Percentiles rank a stretch among this genome's conserved stretches.
Evolutionary conservation across 2,888 invertebrate species (phyloP).

Genomic region (Amiota mariae): DNA sequence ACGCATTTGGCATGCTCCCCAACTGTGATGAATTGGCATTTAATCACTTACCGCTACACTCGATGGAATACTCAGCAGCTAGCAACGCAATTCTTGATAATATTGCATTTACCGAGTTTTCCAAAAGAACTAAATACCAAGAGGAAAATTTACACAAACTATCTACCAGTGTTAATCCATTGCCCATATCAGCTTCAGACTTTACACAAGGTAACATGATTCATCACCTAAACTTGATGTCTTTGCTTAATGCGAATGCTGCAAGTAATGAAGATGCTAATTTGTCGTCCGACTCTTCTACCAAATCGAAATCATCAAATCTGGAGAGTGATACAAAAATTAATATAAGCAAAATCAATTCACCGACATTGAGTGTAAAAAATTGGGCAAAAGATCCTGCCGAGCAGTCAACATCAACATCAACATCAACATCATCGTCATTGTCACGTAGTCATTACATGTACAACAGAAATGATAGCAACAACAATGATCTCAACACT

Average conservation of each 20-base stretch:
- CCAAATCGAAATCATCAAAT: constrained; percentile 22
- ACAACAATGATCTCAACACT: constrained; percentile 56
- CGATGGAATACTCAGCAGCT: constrained; percentile 61
- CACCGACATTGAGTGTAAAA: constrained; percentile 65
- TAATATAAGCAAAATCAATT: constrained; percentile 40
- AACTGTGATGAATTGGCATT: constrained; percentile 67
- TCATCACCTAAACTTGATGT: constrained; percentile 76
- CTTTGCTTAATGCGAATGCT: constrained; percentile 74
- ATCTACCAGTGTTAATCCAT: constrained; percentile 67
- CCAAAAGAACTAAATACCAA: constrained; percentile 60
- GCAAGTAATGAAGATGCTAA: constrained; percentile 39
- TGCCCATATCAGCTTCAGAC: constrained; percentile 74
- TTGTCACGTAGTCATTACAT: constrained; percentile 28
- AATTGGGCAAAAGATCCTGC: constrained; percentile 69
- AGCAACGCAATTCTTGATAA: constrained; percentile 67
- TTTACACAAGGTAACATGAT: constrained; percentile 73
- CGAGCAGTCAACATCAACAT: constrained; percentile 39
- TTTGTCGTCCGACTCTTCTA: constrained; percentile 29
- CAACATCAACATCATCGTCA: constrained; percentile 24
- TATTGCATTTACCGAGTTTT: constrained; percentile 62
- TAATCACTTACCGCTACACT: constrained; percentile 57
- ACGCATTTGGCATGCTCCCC: constrained; percentile 56
- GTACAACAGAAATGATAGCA: constrained; percentile 55
- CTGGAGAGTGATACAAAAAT: too few relatives aligned
- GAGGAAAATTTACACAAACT: constrained; percentile 52